Conservation (phyloP, 1,140 invertebrate genomes). For the Archivesica marissinica region DNA sequence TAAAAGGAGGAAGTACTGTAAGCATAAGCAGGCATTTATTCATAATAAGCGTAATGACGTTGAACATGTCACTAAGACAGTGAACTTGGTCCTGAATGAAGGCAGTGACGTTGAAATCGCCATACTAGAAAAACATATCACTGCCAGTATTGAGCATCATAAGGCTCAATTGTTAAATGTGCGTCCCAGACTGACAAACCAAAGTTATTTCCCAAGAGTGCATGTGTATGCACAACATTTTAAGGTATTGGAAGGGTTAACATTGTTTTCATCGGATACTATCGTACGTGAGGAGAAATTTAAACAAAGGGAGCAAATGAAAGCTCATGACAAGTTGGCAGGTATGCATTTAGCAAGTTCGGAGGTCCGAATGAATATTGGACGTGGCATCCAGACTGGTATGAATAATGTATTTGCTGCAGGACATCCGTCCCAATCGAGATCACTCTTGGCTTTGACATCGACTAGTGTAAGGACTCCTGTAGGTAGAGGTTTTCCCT, state of each 20-base stretch:
- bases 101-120: slow-evolving; percentile 15
- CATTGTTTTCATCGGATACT: neutral
- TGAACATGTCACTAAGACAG: neutral
- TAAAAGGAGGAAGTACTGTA: slow-evolving; percentile 14
- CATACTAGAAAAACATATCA: neutral
- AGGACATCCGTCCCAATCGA: no score
- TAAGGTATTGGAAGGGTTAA: neutral
- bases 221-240: neutral
- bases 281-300: no score
- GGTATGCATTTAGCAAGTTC: neutral
- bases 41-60: neutral
- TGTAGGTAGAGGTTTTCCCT: neutral
- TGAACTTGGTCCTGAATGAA: slow-evolving; percentile 8
- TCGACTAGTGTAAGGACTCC: neutral
- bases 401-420: no score
- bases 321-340: neutral
- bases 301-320: neutral
- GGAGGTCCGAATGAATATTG: neutral
- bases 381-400: neutral
- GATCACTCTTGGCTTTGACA: neutral
- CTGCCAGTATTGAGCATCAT: neutral
- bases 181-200: neutral
- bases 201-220: neutral
- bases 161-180: neutral
- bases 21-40: neutral